These are phyloP conservation scores for Trematocara variabile DNA, from an alignment of 2,113 vertebrate species.

Conservation along the genomic window DNA sequence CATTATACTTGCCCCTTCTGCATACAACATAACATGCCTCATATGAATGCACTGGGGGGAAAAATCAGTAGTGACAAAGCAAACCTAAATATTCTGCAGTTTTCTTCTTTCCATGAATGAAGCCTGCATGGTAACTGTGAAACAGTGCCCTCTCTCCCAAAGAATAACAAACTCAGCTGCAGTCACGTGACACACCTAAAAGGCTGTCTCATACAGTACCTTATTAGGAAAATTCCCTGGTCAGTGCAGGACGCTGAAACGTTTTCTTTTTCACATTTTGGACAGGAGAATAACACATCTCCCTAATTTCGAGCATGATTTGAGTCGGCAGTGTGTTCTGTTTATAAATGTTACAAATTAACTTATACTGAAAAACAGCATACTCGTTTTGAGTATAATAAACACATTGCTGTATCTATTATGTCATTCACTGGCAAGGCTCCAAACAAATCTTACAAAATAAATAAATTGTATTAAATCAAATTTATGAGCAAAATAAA, in stretches of 20 bases:
- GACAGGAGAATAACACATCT: background rate
- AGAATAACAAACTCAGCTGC: background rate
- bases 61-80: background rate
- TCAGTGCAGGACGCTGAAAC: background rate
- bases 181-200: background rate
- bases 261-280: background rate
- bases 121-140: background rate
- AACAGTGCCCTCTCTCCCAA: constrained; percentile 1
- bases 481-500: background rate
- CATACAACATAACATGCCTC: background rate
- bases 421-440: background rate
- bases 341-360: background rate
- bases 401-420: background rate
- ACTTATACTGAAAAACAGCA: background rate
- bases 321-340: background rate
- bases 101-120: background rate
- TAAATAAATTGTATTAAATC: background rate
- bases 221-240: constrained; percentile 32
- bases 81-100: background rate
- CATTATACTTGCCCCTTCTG: background rate
- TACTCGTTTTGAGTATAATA: background rate
- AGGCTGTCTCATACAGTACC: constrained; percentile 1
- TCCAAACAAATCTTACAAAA: background rate
- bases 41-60: background rate
- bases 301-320: background rate